These are phyloP conservation scores for Coluber constrictor DNA, from an alignment of 2,797 vertebrate species.

Conservation along the genomic window DNA sequence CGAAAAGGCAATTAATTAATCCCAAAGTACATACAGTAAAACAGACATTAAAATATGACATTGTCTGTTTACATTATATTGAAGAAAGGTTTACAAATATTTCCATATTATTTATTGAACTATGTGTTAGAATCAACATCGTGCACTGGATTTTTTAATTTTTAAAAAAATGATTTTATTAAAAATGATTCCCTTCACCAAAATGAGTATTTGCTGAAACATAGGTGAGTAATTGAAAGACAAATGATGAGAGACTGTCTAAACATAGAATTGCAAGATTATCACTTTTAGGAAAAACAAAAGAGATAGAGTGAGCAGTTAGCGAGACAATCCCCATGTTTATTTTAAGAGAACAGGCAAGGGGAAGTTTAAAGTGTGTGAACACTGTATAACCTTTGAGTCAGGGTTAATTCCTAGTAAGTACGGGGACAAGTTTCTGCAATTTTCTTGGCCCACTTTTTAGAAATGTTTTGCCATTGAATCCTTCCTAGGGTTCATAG, in stretches of 20 bases:
- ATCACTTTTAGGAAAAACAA: background rate
- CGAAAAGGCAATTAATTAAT: background rate
- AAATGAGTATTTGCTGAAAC: background rate
- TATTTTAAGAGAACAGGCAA: background rate
- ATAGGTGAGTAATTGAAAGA: background rate
- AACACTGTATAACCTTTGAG: background rate
- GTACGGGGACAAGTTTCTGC: background rate
- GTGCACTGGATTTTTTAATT: background rate
- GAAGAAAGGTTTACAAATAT: background rate
- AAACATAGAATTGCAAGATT: background rate
- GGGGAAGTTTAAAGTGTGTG: background rate
- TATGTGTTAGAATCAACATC: background rate
- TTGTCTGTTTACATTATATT: background rate
- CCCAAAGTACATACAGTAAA: background rate
- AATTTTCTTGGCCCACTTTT: background rate
- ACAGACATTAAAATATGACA: background rate
- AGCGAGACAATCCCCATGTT: background rate
- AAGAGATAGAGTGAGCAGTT: background rate
- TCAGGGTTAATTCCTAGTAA: background rate
- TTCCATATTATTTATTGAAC: background rate
- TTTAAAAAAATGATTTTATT: background rate
- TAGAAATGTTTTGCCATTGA: background rate
- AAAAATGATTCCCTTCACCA: background rate
- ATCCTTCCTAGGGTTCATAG: background rate
- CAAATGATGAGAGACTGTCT: background rate